Evolutionary conservation across 2,888 invertebrate species (phyloP), one percentile per base, ranked within the genome.

Genomic region (Siphlonurus alternatus): DNA sequence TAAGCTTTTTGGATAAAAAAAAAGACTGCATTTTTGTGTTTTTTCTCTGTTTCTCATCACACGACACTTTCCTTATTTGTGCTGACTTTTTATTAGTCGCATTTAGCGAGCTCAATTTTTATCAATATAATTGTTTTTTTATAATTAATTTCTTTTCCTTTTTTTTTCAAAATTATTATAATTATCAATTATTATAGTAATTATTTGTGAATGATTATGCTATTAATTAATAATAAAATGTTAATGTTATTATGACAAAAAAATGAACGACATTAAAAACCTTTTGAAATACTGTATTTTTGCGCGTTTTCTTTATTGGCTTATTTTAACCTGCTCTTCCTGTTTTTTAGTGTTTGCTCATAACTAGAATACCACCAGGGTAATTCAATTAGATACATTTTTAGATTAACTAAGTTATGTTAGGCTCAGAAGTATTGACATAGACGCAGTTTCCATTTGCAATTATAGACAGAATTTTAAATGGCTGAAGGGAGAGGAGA

Each of bases 241-340:
- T 10, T 10, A 56, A 56, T 56, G 56, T 56, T 56, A 56, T 18
- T 56, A 20, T 56, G 7, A 56, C 20, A 18, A 56, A 20, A 22
- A 10, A 22, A 56, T 56, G 20, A 56, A 56, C 56, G 22, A 56
- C 38, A 38, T 56, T 20, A 56, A 56, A 56, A 56, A 56, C 56
- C n/a, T 56, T 56, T 56, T 56, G 56, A 56, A 56, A 56, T 56
- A 56, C n/a, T 56, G 56, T 56, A 56, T 10, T 7, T 20, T 56
- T 56, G 7, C 15, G 38, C 15, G 38, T 38, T 38, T 38, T 38
- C 38, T 38, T 38, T 38, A n/a, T n/a, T n/a, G n/a, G n/a, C n/a
- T n/a, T n/a, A n/a, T n/a, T n/a, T n/a, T n/a, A n/a, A n/a, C n/a
- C n/a, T n/a, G n/a, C n/a, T n/a, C n/a, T n/a, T n/a, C n/a, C n/a